Conservation (phyloP, 2,113 vertebrate genomes). For the Thermophis baileyi region DNA sequence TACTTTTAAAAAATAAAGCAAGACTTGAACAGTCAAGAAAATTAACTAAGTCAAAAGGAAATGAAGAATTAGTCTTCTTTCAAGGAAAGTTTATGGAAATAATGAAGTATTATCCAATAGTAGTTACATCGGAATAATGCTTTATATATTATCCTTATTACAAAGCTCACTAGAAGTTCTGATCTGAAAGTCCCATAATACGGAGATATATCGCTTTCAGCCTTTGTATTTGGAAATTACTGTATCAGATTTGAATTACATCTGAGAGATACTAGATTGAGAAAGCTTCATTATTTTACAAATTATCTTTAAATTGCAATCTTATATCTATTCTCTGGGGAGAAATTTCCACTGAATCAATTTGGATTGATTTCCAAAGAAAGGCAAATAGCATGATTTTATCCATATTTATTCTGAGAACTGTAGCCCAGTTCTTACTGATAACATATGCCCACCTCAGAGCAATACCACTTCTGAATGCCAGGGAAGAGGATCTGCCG, state of each 20-base stretch:
- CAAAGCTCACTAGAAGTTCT: background rate
- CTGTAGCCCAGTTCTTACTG: background rate
- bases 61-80: background rate
- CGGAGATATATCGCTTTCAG: background rate
- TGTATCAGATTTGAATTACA: background rate
- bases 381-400: background rate
- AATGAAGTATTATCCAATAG: constrained; percentile 13
- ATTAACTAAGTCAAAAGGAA: constrained; percentile 1
- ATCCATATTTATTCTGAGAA: background rate
- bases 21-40: constrained; percentile 13
- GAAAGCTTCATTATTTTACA: background rate
- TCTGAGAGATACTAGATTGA: background rate
- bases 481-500: background rate
- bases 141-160: background rate
- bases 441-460: background rate
- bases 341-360: background rate
- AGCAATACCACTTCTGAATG: background rate
- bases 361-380: background rate
- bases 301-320: background rate
- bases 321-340: background rate
- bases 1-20: background rate
- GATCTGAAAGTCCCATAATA: background rate
- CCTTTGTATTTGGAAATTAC: background rate
- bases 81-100: background rate
- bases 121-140: background rate